A percentile compares a stretch with the other conserved stretches of the same genome.
Evolutionary conservation across 2,113 vertebrate genomes (phyloP).

Genomic region (Isurus oxyrinchus): DNA sequence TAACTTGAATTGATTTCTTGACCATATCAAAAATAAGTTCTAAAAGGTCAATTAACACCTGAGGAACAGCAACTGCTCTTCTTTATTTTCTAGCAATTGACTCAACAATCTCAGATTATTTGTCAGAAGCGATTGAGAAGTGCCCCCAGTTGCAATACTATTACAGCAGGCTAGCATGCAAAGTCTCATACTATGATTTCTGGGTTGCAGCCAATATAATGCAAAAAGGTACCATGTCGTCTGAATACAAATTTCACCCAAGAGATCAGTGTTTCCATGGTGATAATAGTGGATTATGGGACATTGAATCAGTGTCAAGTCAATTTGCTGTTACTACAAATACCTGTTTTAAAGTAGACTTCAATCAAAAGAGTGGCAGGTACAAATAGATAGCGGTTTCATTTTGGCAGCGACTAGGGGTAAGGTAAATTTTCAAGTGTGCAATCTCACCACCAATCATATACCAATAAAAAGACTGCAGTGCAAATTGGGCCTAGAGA

Average conservation of each 20-base stretch:
- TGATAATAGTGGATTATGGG: conserved; percentile 20
- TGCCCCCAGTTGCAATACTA: neutral
- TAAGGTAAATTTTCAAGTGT: conserved; percentile 1
- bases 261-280: conserved; percentile 15
- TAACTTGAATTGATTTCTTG: neutral
- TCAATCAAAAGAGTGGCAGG: neutral
- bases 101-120: neutral
- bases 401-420: neutral
- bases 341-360: neutral
- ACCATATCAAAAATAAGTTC: neutral
- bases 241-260: neutral
- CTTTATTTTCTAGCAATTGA: neutral
- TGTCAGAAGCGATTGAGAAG: neutral
- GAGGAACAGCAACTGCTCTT: neutral
- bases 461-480: neutral
- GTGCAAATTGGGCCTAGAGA: conserved; percentile 9
- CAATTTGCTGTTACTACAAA: conserved; percentile 5
- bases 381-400: neutral
- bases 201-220: neutral
- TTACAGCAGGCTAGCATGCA: neutral
- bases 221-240: neutral
- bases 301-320: conserved; percentile 16
- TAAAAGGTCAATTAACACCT: neutral
- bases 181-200: neutral
- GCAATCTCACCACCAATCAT: neutral